These are phyloP conservation scores for Scelioninae gen. 1 DNA, from an alignment of 2,888 invertebrate genomes.

Conservation along the genomic window DNA sequence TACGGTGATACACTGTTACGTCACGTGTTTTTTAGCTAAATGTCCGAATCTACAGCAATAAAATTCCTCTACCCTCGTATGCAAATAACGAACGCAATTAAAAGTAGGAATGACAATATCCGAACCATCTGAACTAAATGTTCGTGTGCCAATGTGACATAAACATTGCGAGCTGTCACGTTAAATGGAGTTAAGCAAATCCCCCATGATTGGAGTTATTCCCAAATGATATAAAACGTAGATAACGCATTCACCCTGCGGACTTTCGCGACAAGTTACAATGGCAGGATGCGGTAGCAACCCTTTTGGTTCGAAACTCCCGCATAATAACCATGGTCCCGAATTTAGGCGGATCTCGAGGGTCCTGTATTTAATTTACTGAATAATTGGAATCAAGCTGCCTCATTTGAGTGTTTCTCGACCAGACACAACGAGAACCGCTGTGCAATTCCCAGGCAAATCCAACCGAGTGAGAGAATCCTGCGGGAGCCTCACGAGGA, in stretches of 20 bases:
- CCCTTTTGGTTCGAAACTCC: conserved; percentile 75
- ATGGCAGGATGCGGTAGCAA: conserved; percentile 74
- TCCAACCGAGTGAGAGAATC: conserved; percentile 72
- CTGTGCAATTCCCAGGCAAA: conserved; percentile 76
- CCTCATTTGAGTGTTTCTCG: conserved; percentile 82
- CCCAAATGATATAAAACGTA: conserved; percentile 72
- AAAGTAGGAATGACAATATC: conserved; percentile 55
- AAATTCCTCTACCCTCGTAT: conserved; percentile 25
- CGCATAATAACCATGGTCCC: conserved; percentile 77
- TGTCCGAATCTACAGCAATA: conserved; percentile 2
- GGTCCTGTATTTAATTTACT: conserved; percentile 83
- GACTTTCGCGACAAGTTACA: conserved; percentile 72
- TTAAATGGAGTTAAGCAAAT: conserved; percentile 56
- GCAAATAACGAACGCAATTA: conserved; percentile 56
- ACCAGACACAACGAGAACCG: conserved; percentile 71
- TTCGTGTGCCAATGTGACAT: conserved; percentile 49
- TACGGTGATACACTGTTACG: conserved; percentile 8
- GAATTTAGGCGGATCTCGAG: conserved; percentile 77
- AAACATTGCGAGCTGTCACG: conserved; percentile 58
- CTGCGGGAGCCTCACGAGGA: conserved; percentile 83
- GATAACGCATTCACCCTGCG: conserved; percentile 74
- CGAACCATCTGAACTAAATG: conserved; percentile 44
- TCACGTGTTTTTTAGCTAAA: not conserved
- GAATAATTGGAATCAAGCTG: conserved; percentile 84
- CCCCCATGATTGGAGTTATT: conserved; percentile 58